These are phyloP conservation scores for Dasypogon diadema DNA, from an alignment of 2,888 invertebrate species.

Conservation along the genomic window DNA sequence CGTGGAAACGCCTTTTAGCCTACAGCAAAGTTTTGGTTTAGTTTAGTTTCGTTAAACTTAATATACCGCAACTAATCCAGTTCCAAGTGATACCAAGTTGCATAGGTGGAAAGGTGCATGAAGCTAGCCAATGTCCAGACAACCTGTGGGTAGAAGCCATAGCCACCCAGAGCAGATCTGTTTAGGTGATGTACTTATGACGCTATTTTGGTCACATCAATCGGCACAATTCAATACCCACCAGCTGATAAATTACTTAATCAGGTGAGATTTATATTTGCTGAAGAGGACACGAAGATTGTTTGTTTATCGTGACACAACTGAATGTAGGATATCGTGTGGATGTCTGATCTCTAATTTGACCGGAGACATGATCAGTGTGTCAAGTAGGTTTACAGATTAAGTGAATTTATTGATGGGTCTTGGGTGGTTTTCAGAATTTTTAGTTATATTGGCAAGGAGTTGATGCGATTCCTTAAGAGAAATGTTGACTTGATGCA, in stretches of 20 bases:
- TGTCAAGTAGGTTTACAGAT: neutral
- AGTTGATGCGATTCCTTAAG: no score
- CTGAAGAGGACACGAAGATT: neutral
- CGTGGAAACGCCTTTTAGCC: slow-evolving; percentile 56
- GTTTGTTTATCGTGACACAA: neutral
- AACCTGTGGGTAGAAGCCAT: slow-evolving; percentile 6
- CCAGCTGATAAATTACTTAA: slow-evolving; percentile 43
- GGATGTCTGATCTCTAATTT: neutral
- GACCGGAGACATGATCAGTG: neutral
- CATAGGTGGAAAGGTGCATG: slow-evolving; percentile 39
- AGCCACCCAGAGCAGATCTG: neutral
- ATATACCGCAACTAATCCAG: neutral
- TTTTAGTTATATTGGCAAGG: no score
- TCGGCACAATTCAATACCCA: neutral
- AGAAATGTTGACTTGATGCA: no score
- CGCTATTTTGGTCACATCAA: slow-evolving; percentile 9
- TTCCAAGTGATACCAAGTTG: slow-evolving; percentile 4
- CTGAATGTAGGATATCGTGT: neutral
- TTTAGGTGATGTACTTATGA: slow-evolving; percentile 2
- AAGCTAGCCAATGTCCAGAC: neutral
- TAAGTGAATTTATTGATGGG: no score
- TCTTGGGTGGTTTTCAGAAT: no score
- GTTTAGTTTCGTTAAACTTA: slow-evolving; percentile 3
- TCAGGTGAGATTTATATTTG: slow-evolving; percentile 23
- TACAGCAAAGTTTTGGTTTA: slow-evolving; percentile 43